phyloP scores from a whole-genome alignment of 2,888 invertebrate genomes.

The Cheilosia variabilis region DNA sequence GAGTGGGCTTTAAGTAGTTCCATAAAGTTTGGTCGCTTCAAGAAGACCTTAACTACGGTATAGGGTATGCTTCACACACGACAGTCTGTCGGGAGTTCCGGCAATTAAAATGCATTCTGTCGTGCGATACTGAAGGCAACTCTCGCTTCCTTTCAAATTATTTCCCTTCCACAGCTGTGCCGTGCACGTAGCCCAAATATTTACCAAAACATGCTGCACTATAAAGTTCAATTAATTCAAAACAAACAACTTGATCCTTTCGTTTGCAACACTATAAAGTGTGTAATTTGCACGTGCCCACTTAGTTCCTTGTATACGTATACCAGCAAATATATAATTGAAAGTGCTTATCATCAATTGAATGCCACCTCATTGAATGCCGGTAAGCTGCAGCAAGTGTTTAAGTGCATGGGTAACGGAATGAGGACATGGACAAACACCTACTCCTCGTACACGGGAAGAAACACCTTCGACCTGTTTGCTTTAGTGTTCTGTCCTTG shows the following conservation, averaged over 20 bases:
- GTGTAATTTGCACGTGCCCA: not conserved
- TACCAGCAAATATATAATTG: constrained; percentile 7
- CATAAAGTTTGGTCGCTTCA: not conserved
- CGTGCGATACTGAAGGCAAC: too few relatives aligned
- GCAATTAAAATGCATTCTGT: too few relatives aligned
- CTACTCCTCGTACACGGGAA: not conserved
- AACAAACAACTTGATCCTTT: constrained; percentile 7
- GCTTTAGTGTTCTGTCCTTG: not conserved
- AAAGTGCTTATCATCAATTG: constrained; percentile 48
- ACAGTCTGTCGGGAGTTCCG: too few relatives aligned
- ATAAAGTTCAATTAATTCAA: not conserved
- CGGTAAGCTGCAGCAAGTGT: constrained; percentile 4
- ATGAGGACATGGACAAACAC: constrained; percentile 8
- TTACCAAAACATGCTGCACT: not conserved
- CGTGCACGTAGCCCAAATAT: not conserved
- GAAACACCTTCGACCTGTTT: not conserved
- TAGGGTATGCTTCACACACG: too few relatives aligned
- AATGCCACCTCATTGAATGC: constrained; percentile 17
- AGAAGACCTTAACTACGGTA: not conserved
- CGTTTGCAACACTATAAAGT: not conserved
- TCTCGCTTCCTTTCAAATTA: not conserved
- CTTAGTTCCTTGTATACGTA: not conserved
- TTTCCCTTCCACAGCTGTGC: not conserved
- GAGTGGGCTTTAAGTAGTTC: not conserved
- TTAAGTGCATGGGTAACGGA: not conserved